Percentiles rank a stretch among this genome's conserved stretches.
Evolutionary conservation across 2,888 invertebrate genomes (phyloP).

Genomic region (Nysson spinosus): DNA sequence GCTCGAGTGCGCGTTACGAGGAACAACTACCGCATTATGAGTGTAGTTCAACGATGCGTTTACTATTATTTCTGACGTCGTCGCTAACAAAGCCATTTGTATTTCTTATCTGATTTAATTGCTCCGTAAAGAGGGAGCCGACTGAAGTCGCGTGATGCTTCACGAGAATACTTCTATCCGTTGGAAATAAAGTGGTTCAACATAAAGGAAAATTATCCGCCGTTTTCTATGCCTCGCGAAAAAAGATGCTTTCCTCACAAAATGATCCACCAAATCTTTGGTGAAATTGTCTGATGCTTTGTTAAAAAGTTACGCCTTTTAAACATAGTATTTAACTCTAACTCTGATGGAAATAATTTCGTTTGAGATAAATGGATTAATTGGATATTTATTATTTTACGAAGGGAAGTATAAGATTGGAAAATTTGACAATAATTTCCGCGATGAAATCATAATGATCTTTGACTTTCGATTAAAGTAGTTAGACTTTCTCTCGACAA

Average conservation of each 20-base stretch:
- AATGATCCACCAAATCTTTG: too few species aligned
- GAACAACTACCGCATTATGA: slow-evolving; percentile 23
- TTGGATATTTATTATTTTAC: too few species aligned
- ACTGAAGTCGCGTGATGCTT: neutral
- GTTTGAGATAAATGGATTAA: too few species aligned
- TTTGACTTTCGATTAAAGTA: too few species aligned
- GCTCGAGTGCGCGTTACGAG: slow-evolving; percentile 9
- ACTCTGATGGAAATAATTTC: too few species aligned
- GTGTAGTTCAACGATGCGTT: slow-evolving; percentile 14
- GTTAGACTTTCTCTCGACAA: too few species aligned
- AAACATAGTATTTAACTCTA: too few species aligned
- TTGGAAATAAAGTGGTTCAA: neutral
- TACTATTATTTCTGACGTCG: slow-evolving; percentile 15
- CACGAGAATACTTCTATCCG: neutral
- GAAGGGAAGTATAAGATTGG: too few species aligned
- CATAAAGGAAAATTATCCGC: neutral
- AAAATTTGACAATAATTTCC: too few species aligned
- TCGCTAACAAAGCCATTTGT: slow-evolving; percentile 25
- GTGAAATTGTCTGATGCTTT: too few species aligned
- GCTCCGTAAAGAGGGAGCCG: slow-evolving; percentile 9
- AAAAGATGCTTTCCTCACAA: too few species aligned
- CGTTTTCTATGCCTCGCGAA: neutral
- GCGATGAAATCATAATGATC: neutral
- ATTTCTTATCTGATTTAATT: slow-evolving; percentile 35
- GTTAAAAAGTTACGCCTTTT: too few species aligned